phyloP scores from a whole-genome alignment of 2,888 invertebrate species.

The Drosophila tanythrix region DNA sequence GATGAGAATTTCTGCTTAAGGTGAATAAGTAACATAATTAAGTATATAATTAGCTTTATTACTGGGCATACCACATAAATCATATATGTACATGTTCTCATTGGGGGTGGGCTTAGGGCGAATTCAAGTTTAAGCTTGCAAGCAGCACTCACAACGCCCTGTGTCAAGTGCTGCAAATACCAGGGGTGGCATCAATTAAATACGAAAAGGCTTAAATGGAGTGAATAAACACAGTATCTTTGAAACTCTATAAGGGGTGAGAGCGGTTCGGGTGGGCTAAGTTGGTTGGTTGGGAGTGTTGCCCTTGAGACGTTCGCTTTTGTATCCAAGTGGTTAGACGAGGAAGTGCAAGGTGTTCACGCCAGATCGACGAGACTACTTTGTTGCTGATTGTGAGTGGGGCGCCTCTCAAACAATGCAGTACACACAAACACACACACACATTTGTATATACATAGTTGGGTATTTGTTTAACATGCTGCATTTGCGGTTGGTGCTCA shows the following conservation, averaged over 20 bases:
- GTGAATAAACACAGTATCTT: background rate
- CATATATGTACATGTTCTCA: background rate
- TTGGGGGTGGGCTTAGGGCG: background rate
- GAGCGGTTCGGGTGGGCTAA: background rate
- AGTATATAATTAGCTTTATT: background rate
- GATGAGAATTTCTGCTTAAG: background rate
- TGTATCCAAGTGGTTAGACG: constrained; percentile 40
- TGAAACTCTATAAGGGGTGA: background rate
- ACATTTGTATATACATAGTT: background rate
- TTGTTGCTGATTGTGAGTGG: constrained; percentile 58
- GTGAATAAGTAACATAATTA: background rate
- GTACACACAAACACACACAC: background rate
- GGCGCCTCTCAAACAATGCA: constrained; percentile 32
- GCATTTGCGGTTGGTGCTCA: constrained; percentile 56
- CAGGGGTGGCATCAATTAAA: background rate
- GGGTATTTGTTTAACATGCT: constrained; percentile 66
- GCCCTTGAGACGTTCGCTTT: constrained; percentile 46
- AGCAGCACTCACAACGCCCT: background rate
- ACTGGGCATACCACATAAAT: background rate
- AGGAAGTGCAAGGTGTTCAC: constrained; percentile 57
- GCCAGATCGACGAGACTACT: constrained; percentile 52
- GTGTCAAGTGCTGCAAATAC: background rate
- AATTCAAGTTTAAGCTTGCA: background rate
- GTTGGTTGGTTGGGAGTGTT: constrained; percentile 11
- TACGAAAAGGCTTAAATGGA: background rate